Evolutionary conservation across 2,797 vertebrate species (phyloP).

Genomic region (Rhabdomys pumilio): DNA sequence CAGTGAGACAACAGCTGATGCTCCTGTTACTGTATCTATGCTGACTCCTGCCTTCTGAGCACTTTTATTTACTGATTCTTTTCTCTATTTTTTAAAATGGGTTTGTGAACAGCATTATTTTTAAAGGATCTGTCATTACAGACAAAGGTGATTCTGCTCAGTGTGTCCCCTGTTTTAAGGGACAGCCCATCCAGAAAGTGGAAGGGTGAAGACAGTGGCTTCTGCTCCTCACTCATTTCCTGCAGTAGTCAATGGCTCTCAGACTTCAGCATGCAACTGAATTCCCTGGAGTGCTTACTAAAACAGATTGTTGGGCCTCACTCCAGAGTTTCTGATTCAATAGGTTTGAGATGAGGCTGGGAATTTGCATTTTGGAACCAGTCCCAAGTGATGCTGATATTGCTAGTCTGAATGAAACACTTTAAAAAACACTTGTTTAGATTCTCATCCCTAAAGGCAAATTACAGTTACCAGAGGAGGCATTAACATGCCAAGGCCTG

Average conservation of each 20-base stretch:
- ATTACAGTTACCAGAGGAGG: slow-evolving; percentile 16
- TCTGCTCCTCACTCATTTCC: slow-evolving; percentile 28
- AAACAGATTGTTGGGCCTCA: not conserved
- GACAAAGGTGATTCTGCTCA: not conserved
- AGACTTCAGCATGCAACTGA: not conserved
- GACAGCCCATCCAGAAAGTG: not conserved
- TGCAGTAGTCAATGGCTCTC: not conserved
- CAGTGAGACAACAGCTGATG: not conserved
- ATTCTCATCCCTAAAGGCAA: slow-evolving; percentile 41
- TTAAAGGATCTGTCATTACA: slow-evolving; percentile 33
- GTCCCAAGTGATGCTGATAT: not conserved
- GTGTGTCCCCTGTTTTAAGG: not conserved
- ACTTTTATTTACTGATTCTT: not conserved
- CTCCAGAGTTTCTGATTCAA: slow-evolving; percentile 24
- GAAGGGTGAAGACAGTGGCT: not conserved
- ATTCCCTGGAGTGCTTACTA: not conserved
- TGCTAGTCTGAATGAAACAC: not conserved
- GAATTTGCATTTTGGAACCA: slow-evolving; percentile 45
- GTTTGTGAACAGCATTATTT: slow-evolving; percentile 12
- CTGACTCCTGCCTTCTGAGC: not conserved
- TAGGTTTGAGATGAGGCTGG: slow-evolving; percentile 4
- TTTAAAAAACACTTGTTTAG: slow-evolving; percentile 30
- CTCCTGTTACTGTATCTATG: not conserved
- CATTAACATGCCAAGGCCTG: not conserved
- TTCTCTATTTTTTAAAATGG: slow-evolving; percentile 48